These are phyloP conservation scores for Corticium candelabrum DNA, from an alignment of 37 sponge, comb jelly and placozoan genomes.

Conservation along the genomic window DNA sequence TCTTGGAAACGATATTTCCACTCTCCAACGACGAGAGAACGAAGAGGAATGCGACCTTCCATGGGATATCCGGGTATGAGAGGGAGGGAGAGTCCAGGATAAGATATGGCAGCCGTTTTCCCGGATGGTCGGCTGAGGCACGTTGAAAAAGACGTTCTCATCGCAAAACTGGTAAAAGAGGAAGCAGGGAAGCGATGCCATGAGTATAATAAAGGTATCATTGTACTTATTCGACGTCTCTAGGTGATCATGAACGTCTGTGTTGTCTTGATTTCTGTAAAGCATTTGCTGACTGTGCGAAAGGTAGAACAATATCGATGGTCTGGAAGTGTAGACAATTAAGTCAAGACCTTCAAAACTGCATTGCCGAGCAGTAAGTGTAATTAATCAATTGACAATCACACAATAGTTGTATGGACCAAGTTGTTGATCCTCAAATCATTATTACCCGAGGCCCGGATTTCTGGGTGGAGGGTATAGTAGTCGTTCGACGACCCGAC, in stretches of 20 bases:
- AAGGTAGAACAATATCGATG: neutral
- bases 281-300: neutral
- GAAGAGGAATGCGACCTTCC: neutral
- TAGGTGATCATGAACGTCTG: neutral
- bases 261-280: neutral
- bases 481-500: too few species aligned
- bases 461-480: too few species aligned
- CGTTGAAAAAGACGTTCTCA: constrained; percentile 73
- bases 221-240: neutral
- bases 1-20: neutral
- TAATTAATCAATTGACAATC: too few species aligned
- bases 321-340: neutral
- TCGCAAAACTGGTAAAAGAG: constrained; percentile 62
- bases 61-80: too few species aligned
- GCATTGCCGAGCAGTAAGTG: neutral
- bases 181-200: constrained; percentile 47
- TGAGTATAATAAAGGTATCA: constrained; percentile 52
- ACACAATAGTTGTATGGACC: too few species aligned
- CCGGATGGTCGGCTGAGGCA: constrained; percentile 33
- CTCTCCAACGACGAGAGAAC: neutral
- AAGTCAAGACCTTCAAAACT: neutral
- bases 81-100: too few species aligned
- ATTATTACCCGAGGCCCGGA: too few species aligned
- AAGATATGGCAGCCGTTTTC: neutral
- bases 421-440: too few species aligned